Percentiles rank a stretch among this genome's conserved stretches.
Evolutionary conservation across 2,797 vertebrate genomes (phyloP).

Genomic region (Coreius guichenoti): DNA sequence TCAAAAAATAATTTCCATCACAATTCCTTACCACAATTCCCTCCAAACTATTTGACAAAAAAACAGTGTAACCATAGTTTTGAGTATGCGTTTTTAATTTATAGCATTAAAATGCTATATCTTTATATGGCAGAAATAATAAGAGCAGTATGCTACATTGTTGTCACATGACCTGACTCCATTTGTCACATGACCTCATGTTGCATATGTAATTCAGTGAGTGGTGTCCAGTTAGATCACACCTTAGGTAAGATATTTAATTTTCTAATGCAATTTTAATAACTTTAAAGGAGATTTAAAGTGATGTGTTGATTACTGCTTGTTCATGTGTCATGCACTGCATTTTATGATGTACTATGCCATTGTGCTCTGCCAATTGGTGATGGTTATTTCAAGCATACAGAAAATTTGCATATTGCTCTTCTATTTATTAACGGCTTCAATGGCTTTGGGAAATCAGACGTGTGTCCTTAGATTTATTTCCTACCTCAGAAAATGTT

Average conservation of each 20-base stretch:
- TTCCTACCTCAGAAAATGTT: not conserved
- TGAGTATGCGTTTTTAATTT: not conserved
- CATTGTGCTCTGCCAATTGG: not conserved
- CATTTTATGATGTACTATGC: not conserved
- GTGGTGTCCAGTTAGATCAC: not conserved
- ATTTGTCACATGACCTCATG: constrained; percentile 2
- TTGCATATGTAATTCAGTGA: not conserved
- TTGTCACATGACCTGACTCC: not conserved
- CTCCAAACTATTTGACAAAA: not conserved
- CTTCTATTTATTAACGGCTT: not conserved
- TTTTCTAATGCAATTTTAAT: not conserved
- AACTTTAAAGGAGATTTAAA: not conserved
- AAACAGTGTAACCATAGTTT: not conserved
- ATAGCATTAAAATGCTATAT: not conserved
- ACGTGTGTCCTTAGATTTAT: not conserved
- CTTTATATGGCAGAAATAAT: not conserved
- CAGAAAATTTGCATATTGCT: not conserved
- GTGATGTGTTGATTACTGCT: not conserved
- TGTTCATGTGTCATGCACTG: not conserved
- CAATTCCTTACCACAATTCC: not conserved
- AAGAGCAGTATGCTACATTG: not conserved
- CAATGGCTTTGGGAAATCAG: not conserved
- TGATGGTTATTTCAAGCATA: not conserved
- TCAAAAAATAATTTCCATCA: not conserved
- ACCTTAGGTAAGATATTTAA: not conserved